Conservation (phyloP, 2,888 invertebrate species). For the Iphiclides podalirius region DNA sequence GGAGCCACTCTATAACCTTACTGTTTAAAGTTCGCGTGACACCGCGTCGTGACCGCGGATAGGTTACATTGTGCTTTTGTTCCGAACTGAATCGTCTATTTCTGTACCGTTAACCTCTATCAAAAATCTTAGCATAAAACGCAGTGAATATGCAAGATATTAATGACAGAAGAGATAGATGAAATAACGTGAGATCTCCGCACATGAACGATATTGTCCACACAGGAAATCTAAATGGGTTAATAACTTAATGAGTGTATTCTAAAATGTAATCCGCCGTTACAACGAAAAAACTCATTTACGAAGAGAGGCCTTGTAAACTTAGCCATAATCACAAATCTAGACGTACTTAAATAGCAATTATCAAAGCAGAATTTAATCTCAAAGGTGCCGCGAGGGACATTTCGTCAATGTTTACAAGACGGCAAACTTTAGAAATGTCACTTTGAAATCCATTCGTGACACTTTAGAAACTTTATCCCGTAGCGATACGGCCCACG, state of each 20-base stretch:
- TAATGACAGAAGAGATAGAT: too few species aligned
- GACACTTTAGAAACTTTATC: too few species aligned
- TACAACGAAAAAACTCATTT: slow-evolving; percentile 28
- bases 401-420: slow-evolving; percentile 63
- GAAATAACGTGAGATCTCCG: too few species aligned
- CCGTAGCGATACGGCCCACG: slow-evolving; percentile 25
- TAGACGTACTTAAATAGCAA: slow-evolving; percentile 59
- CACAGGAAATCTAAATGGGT: too few species aligned
- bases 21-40: slow-evolving; percentile 62
- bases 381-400: slow-evolving; percentile 67
- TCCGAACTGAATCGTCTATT: slow-evolving; percentile 39
- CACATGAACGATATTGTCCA: too few species aligned
- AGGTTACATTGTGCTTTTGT: slow-evolving; percentile 34
- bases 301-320: slow-evolving; percentile 38
- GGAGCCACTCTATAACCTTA: slow-evolving; percentile 34
- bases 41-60: slow-evolving; percentile 55
- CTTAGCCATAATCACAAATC: slow-evolving; percentile 63
- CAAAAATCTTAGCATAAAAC: too few species aligned
- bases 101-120: slow-evolving; percentile 31
- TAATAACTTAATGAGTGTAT: too few species aligned
- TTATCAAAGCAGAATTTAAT: slow-evolving; percentile 69
- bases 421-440: slow-evolving; percentile 38
- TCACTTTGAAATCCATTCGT: slow-evolving; percentile 13
- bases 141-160: too few species aligned
- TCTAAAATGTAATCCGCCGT: slow-evolving; percentile 11